These are phyloP conservation scores for Alouatta palliata DNA, from an alignment of 2,113 vertebrate genomes.

Conservation along the genomic window DNA sequence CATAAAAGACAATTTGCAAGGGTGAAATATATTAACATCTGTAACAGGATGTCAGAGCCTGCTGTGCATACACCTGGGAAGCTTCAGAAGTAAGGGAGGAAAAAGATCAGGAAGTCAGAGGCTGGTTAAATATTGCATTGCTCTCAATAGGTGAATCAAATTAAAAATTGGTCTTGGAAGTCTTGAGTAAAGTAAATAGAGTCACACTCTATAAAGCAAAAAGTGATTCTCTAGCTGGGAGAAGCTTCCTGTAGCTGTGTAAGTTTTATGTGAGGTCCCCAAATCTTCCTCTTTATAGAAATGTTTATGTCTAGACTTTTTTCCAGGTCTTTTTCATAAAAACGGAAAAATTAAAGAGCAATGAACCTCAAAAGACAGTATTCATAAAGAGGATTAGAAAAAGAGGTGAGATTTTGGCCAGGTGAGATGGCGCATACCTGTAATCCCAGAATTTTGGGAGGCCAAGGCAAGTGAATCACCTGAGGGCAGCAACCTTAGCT, in stretches of 20 bases:
- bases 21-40: constrained; percentile 58
- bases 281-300: background rate
- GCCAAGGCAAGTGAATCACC: too few species aligned
- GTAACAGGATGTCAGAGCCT: constrained; percentile 37
- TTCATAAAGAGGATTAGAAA: background rate
- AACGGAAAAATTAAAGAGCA: background rate
- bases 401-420: background rate
- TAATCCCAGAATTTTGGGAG: too few species aligned
- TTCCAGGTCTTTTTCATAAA: background rate
- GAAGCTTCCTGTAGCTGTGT: background rate
- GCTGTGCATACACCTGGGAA: constrained; percentile 52
- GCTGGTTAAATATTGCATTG: constrained; percentile 47
- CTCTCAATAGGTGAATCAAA: constrained; percentile 54
- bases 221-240: background rate
- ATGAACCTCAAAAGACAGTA: background rate
- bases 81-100: constrained; percentile 31
- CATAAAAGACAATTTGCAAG: background rate
- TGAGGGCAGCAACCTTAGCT: too few species aligned
- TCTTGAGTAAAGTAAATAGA: constrained; percentile 15
- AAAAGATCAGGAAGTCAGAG: constrained; percentile 45
- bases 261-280: background rate
- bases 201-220: constrained; percentile 31
- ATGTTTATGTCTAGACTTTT: background rate
- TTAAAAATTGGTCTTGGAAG: constrained; percentile 29
- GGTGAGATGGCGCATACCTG: too few species aligned